These are phyloP conservation scores for Syngnathus acus DNA, from an alignment of 2,797 vertebrate genomes.

Conservation along the genomic window DNA sequence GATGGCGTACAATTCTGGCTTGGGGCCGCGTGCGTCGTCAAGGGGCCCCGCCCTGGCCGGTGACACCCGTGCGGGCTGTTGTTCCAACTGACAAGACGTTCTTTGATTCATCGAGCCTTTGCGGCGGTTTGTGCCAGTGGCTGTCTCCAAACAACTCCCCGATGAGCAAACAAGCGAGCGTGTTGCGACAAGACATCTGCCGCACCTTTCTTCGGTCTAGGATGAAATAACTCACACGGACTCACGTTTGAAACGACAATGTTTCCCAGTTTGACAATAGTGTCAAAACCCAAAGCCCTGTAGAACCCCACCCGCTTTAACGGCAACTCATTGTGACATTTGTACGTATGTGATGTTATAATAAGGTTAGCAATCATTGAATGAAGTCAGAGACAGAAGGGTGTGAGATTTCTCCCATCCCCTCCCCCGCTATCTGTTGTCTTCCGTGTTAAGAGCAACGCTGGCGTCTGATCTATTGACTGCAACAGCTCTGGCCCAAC, in stretches of 20 bases:
- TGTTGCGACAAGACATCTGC: conserved; percentile 43
- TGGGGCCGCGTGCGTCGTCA: neutral
- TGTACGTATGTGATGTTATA: too few species aligned
- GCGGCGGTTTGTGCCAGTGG: neutral
- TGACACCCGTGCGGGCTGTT: neutral
- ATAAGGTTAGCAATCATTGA: too few species aligned
- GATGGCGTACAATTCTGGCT: conserved; percentile 15
- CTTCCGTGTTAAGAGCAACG: too few species aligned
- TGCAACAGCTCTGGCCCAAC: too few species aligned
- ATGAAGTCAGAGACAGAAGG: too few species aligned
- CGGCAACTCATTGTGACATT: neutral
- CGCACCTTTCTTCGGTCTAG: neutral
- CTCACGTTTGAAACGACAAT: neutral
- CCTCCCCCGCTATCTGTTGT: too few species aligned
- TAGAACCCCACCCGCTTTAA: neutral
- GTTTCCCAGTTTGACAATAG: neutral
- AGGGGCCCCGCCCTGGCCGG: too few species aligned
- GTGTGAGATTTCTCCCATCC: too few species aligned
- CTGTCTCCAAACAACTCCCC: conserved; percentile 10
- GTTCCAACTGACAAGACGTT: neutral
- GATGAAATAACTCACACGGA: neutral
- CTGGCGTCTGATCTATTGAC: too few species aligned
- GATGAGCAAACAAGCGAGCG: conserved; percentile 35
- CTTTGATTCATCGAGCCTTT: neutral
- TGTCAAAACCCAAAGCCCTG: neutral